Evolutionary conservation across 2,797 vertebrate genomes (phyloP).

Genomic region (Brachyrhaphis roseni): DNA sequence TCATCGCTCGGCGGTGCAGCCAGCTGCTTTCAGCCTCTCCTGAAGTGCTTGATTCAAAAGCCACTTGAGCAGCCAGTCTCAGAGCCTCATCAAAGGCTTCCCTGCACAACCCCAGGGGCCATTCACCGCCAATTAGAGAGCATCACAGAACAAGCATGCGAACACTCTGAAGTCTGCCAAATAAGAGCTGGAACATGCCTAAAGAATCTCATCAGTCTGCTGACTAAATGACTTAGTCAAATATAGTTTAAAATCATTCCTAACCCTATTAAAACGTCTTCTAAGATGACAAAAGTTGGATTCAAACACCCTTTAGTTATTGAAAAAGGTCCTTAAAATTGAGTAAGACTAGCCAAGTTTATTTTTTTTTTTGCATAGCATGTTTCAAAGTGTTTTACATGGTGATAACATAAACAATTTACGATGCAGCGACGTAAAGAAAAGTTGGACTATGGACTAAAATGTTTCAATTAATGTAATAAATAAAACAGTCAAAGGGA

Average conservation of each 20-base stretch:
- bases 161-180: constrained; percentile 37
- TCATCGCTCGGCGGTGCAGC: constrained; percentile 13
- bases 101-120: constrained; percentile 46
- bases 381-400: background rate
- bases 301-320: background rate
- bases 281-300: background rate
- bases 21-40: constrained; percentile 49
- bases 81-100: constrained; percentile 65
- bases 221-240: constrained; percentile 2
- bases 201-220: constrained; percentile 15
- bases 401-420: background rate
- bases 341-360: background rate
- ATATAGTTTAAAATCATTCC: background rate
- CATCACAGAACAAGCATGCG: constrained; percentile 42
- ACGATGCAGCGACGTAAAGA: background rate
- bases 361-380: background rate
- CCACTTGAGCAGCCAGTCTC: constrained; percentile 64
- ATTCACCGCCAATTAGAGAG: constrained; percentile 61
- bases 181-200: constrained; percentile 38
- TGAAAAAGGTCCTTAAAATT: background rate
- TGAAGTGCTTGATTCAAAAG: constrained; percentile 60
- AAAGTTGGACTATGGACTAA: background rate
- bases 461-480: background rate
- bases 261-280: background rate
- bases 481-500: background rate